phyloP scores from a whole-genome alignment of 2,113 vertebrate species.

The Oreochromis spilurus region DNA sequence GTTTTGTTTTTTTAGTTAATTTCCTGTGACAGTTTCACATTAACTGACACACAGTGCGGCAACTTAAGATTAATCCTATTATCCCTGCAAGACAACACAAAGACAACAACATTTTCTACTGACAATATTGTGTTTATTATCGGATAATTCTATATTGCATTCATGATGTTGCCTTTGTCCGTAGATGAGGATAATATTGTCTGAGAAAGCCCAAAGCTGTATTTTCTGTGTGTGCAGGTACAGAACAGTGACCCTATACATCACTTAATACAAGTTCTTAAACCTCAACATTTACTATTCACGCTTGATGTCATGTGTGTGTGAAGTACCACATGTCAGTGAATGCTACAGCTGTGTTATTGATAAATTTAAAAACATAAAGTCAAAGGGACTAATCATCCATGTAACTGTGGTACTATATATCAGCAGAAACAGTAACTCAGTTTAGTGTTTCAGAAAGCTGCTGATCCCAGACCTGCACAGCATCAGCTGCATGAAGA shows the following conservation, averaged over 20 bases:
- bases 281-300: slow-evolving; percentile 22
- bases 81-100: slow-evolving; percentile 26
- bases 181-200: slow-evolving; percentile 28
- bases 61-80: slow-evolving; percentile 56
- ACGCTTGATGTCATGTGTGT: not conserved
- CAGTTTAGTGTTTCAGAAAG: not conserved
- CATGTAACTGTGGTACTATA: not conserved
- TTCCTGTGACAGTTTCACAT: slow-evolving; percentile 26
- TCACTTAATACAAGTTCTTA: slow-evolving; percentile 15
- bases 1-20: slow-evolving; percentile 5
- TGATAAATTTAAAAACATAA: not conserved
- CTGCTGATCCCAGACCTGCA: not conserved
- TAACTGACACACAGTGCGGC: slow-evolving; percentile 32
- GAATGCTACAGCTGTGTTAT: not conserved
- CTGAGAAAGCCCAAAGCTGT: slow-evolving; percentile 17
- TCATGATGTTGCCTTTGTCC: slow-evolving; percentile 29
- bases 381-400: not conserved
- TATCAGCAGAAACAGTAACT: not conserved
- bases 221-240: not conserved
- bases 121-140: slow-evolving; percentile 35
- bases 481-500: not conserved
- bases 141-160: slow-evolving; percentile 33
- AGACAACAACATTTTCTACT: slow-evolving; percentile 3
- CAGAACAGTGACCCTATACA: not conserved
- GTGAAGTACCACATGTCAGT: not conserved